Percentiles rank a stretch among this genome's conserved stretches.
Evolutionary conservation across 2,797 vertebrate species (phyloP).

Genomic region (Rhynchotus rufescens): DNA sequence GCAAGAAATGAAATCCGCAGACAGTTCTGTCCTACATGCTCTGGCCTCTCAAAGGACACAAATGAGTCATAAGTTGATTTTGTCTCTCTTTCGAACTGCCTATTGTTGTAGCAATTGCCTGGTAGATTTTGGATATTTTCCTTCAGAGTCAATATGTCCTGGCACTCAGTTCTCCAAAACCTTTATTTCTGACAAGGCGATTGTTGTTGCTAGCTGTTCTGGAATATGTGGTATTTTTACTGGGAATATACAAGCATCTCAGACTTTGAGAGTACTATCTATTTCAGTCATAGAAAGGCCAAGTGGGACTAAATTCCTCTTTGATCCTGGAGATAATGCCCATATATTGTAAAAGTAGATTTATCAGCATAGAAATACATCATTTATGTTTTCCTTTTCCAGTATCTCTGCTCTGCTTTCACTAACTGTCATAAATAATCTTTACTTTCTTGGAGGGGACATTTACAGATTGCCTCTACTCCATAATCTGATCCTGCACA

Average conservation of each 20-base stretch:
- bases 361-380: background rate
- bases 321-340: background rate
- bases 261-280: background rate
- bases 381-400: background rate
- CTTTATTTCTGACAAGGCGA: slow-evolving; percentile 49
- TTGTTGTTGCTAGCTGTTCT: slow-evolving; percentile 22
- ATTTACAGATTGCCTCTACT: background rate
- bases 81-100: background rate
- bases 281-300: slow-evolving; percentile 1
- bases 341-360: background rate
- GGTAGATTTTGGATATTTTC: slow-evolving; percentile 33
- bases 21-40: slow-evolving; percentile 49
- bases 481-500: background rate
- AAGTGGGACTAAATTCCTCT: background rate
- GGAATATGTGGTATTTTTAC: slow-evolving; percentile 19
- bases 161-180: slow-evolving; percentile 18
- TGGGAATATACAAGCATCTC: background rate
- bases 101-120: background rate
- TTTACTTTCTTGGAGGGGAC: background rate
- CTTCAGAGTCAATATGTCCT: slow-evolving; percentile 19
- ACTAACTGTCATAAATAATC: background rate
- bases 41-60: slow-evolving; percentile 54
- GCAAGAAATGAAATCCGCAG: slow-evolving; percentile 30
- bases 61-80: slow-evolving; percentile 51
- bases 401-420: background rate